phyloP scores from a whole-genome alignment of 2,113 vertebrate species.

The Amblyopsis rosae region DNA sequence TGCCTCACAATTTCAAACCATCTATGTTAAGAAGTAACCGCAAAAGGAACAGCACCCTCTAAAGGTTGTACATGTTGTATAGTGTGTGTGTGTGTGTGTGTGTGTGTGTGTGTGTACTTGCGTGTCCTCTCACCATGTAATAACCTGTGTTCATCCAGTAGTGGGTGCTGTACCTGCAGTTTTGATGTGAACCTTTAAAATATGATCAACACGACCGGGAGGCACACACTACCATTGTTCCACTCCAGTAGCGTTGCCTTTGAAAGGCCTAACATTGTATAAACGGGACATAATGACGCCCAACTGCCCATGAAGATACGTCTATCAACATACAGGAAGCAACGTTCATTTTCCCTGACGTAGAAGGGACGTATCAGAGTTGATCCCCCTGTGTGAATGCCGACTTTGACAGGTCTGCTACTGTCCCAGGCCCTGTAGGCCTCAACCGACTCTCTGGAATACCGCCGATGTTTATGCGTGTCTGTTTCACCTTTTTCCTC shows the following conservation, averaged over 20 bases:
- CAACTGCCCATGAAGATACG: conserved; percentile 46
- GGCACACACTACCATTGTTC: neutral
- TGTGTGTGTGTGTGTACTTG: too few relatives aligned
- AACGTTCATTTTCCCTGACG: conserved; percentile 70
- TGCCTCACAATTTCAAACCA: neutral
- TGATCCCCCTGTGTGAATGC: conserved; percentile 46
- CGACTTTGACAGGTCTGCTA: conserved; percentile 57
- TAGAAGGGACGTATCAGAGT: conserved; percentile 34
- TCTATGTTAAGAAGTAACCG: neutral
- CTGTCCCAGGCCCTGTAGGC: conserved; percentile 56
- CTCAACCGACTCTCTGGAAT: conserved; percentile 36
- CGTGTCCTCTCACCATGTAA: too few relatives aligned
- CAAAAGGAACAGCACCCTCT: too few relatives aligned
- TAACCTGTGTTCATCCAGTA: too few relatives aligned
- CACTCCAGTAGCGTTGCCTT: neutral
- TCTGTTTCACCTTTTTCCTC: conserved; percentile 75
- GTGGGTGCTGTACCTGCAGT: too few relatives aligned
- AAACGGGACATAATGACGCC: conserved; percentile 28
- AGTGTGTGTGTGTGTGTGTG: too few relatives aligned
- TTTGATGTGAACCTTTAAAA: too few relatives aligned
- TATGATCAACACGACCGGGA: too few relatives aligned
- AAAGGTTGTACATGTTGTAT: too few relatives aligned
- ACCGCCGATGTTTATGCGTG: conserved; percentile 62
- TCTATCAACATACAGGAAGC: conserved; percentile 63
- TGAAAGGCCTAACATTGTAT: neutral